Evolutionary conservation across 2,797 vertebrate species (phyloP).

Genomic region (Phrynocephalus forsythii): DNA sequence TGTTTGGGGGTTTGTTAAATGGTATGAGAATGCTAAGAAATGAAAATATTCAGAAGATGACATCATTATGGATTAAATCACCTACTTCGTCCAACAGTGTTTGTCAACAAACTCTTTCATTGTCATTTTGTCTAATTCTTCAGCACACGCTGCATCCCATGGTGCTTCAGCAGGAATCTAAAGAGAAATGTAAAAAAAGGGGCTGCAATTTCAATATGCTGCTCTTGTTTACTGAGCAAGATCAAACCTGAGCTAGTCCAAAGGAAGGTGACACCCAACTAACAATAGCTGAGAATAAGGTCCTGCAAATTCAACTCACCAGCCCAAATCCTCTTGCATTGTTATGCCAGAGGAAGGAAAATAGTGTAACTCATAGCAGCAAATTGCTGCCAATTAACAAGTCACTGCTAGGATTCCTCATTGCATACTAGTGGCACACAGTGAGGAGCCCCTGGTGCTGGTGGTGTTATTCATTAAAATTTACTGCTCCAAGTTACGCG

Average conservation of each 20-base stretch:
- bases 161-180: conserved; percentile 85
- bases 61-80: conserved; percentile 45
- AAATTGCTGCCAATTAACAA: too few relatives aligned
- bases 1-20: background rate
- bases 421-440: too few relatives aligned
- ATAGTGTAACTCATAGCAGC: too few relatives aligned
- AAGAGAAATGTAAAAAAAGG: conserved; percentile 45
- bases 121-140: conserved; percentile 84
- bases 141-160: conserved; percentile 79
- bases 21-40: background rate
- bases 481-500: too few relatives aligned
- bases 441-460: too few relatives aligned
- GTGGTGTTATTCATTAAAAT: too few relatives aligned
- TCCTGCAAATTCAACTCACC: background rate
- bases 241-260: background rate
- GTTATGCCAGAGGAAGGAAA: too few relatives aligned
- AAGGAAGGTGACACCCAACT: background rate
- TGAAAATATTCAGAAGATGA: background rate
- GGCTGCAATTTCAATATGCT: background rate
- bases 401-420: too few relatives aligned
- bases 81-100: conserved; percentile 86
- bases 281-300: background rate
- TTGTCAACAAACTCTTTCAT: conserved; percentile 84
- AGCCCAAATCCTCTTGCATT: too few relatives aligned
- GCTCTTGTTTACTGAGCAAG: background rate